Percentiles rank a stretch among this genome's conserved stretches.
Evolutionary conservation across 1,140 invertebrate species (phyloP).

Genomic region (Marisa cornuarietis): DNA sequence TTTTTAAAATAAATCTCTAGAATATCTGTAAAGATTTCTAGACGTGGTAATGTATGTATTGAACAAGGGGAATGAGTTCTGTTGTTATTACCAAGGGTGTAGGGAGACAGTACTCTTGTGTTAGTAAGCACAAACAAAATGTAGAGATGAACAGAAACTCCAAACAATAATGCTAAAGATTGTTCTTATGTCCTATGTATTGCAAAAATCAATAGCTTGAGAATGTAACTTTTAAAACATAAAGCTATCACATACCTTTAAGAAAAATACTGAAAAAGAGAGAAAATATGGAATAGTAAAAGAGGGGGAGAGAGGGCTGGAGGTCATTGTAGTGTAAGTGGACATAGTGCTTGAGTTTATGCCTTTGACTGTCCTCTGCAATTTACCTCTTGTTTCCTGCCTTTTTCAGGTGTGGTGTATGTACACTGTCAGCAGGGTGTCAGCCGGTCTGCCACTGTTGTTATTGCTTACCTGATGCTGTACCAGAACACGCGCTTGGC

Average conservation of each 20-base stretch:
- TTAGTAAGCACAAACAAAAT: too few relatives aligned
- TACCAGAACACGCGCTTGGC: constrained; percentile 79
- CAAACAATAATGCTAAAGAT: background rate
- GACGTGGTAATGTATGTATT: too few relatives aligned
- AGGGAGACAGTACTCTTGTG: too few relatives aligned
- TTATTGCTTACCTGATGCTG: constrained; percentile 94
- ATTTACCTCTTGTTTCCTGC: background rate
- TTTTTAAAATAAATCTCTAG: too few relatives aligned
- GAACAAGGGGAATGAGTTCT: too few relatives aligned
- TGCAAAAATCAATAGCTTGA: background rate
- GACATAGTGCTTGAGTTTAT: too few relatives aligned
- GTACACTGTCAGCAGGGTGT: constrained; percentile 95
- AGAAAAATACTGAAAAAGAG: too few relatives aligned
- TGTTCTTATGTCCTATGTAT: background rate
- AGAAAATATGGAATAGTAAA: too few relatives aligned
- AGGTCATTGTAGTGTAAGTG: too few relatives aligned
- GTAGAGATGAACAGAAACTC: background rate
- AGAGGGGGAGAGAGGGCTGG: too few relatives aligned
- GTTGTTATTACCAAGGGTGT: too few relatives aligned
- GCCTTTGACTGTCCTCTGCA: background rate
- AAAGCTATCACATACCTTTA: background rate
- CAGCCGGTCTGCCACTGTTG: constrained; percentile 90
- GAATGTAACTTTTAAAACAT: background rate
- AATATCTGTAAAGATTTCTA: too few relatives aligned
- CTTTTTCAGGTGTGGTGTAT: constrained; percentile 75